Evolutionary conservation across 2,113 vertebrate species (phyloP).

Genomic region (Cryptotis parvus): DNA sequence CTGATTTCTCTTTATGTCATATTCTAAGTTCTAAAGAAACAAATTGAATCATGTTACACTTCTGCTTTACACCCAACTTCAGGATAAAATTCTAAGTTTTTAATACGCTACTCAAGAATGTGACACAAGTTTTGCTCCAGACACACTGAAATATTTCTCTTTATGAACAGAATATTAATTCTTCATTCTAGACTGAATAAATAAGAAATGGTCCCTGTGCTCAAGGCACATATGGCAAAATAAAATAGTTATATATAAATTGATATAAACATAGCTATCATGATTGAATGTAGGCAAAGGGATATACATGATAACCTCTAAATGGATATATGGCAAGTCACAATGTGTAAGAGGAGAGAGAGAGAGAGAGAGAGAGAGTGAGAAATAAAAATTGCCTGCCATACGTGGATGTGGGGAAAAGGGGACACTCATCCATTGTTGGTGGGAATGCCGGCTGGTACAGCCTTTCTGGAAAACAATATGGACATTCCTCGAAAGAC

Average conservation of each 20-base stretch:
- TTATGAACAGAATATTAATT: background rate
- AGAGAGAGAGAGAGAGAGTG: too few relatives aligned
- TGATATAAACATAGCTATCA: slow-evolving; percentile 40
- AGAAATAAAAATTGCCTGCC: too few relatives aligned
- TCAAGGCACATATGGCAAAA: slow-evolving; percentile 39
- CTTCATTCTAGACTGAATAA: slow-evolving; percentile 30
- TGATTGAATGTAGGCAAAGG: too few relatives aligned
- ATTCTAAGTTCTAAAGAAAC: background rate
- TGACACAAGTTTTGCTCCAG: slow-evolving; percentile 7
- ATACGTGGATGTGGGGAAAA: too few relatives aligned
- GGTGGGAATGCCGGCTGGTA: too few relatives aligned
- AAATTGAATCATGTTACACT: background rate
- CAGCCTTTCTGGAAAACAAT: too few relatives aligned
- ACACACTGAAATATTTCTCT: slow-evolving; percentile 9
- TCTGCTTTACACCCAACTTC: background rate
- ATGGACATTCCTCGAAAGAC: too few relatives aligned
- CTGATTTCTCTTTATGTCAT: background rate
- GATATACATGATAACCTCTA: too few relatives aligned
- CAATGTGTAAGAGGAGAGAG: too few relatives aligned
- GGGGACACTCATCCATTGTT: too few relatives aligned
- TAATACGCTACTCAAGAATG: background rate
- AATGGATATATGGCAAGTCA: too few relatives aligned
- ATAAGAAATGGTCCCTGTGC: background rate
- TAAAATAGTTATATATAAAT: slow-evolving; percentile 31
- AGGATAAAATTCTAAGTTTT: background rate